A percentile compares a stretch with the other conserved stretches of the same genome.
Conservation (phyloP, 2,888 invertebrate genomes). For the Celastrina argiolus region DNA sequence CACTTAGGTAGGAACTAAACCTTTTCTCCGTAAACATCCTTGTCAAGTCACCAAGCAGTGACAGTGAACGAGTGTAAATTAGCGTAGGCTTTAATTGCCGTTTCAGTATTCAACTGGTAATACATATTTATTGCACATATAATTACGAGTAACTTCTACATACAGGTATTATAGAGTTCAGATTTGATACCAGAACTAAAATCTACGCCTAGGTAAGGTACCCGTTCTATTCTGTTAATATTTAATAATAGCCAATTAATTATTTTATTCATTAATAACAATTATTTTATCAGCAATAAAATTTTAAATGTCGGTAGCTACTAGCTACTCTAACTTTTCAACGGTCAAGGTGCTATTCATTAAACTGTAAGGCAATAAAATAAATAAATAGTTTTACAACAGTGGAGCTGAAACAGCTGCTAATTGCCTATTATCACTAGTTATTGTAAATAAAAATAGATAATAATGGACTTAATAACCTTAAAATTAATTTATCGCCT, state of each 20-base stretch:
- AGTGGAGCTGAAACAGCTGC: neutral
- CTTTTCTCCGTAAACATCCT: too few species aligned
- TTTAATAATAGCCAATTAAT: neutral
- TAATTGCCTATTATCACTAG: slow-evolving; percentile 4
- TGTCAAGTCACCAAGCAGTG: too few species aligned
- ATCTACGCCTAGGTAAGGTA: too few species aligned
- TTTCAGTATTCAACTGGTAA: too few species aligned
- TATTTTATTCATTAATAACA: neutral
- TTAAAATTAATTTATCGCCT: neutral
- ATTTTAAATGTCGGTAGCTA: neutral
- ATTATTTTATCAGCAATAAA: neutral
- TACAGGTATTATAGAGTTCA: too few species aligned
- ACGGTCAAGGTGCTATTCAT: neutral
- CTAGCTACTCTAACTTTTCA: neutral
- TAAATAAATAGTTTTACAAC: neutral
- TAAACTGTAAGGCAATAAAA: slow-evolving; percentile 7
- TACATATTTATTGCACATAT: too few species aligned
- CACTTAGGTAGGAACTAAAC: too few species aligned
- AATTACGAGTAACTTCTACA: too few species aligned
- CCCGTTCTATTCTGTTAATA: neutral
- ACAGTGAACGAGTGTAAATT: too few species aligned
- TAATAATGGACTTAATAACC: neutral
- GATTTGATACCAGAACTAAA: too few species aligned
- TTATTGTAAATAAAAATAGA: slow-evolving; percentile 2
- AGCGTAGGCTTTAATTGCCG: too few species aligned